Evolutionary conservation across 2,888 invertebrate species (phyloP).

Genomic region (Seira musarum): DNA sequence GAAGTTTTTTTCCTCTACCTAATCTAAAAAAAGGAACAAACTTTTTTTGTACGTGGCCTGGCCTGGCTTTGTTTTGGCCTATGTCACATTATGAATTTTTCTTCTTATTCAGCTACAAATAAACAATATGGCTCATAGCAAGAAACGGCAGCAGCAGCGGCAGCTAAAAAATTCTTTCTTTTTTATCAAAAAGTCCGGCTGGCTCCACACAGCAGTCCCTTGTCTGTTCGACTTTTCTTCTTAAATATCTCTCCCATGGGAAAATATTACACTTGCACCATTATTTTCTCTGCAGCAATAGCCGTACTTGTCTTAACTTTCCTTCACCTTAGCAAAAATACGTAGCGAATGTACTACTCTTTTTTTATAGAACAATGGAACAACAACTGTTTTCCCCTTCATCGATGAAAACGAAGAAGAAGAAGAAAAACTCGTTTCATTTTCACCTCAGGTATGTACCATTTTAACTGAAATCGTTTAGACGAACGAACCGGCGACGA

Average conservation of each 20-base stretch:
- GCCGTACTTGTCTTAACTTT: constrained; percentile 4
- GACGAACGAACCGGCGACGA: too few relatives aligned
- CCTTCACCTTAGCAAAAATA: not conserved
- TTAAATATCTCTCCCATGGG: constrained; percentile 55
- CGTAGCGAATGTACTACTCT: not conserved
- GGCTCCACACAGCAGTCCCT: constrained; percentile 17
- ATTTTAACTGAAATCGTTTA: constrained; percentile 17
- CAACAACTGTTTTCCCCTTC: not conserved
- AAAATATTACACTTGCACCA: constrained; percentile 28
- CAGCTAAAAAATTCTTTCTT: not conserved
- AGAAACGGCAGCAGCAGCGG: too few relatives aligned
- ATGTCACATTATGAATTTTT: not conserved
- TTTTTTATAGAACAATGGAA: not conserved
- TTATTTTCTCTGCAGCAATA: not conserved
- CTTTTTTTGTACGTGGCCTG: not conserved
- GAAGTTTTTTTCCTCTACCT: too few relatives aligned
- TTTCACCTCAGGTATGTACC: constrained; percentile 45
- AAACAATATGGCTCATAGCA: not conserved
- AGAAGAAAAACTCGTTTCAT: constrained; percentile 9
- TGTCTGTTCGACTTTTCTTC: constrained; percentile 29
- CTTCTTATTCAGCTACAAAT: constrained; percentile 7
- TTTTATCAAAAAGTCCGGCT: constrained; percentile 14
- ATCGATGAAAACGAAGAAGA: too few relatives aligned
- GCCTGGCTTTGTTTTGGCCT: not conserved
- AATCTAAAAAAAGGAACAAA: too few relatives aligned